Evolutionary conservation across 2,888 invertebrate genomes (phyloP).

Genomic region (Andrena bucephala): DNA sequence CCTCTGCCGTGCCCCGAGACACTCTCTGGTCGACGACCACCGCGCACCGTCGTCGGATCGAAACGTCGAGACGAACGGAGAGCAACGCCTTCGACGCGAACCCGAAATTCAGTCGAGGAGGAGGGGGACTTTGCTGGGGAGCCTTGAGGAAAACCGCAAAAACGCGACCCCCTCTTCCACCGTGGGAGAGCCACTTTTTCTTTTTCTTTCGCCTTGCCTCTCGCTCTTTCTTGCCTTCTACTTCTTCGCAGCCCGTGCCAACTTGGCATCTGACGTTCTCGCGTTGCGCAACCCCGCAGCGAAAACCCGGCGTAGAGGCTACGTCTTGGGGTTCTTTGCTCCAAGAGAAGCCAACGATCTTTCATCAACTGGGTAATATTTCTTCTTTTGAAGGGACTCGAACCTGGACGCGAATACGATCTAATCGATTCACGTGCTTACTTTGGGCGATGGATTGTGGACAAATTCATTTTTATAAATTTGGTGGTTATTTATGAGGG

Average conservation of each 20-base stretch:
- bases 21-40: neutral
- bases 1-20: conserved; percentile 2
- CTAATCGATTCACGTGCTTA: no score
- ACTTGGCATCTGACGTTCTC: conserved; percentile 52
- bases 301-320: neutral
- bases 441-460: no score
- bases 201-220: neutral
- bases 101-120: conserved; percentile 59
- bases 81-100: conserved; percentile 62
- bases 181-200: neutral
- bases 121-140: conserved; percentile 56
- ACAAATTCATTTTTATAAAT: no score
- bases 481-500: no score
- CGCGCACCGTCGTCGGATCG: conserved; percentile 57
- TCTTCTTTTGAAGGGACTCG: neutral
- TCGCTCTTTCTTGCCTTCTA: neutral
- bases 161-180: conserved; percentile 35
- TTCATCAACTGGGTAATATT: neutral
- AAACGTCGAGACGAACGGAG: conserved; percentile 70
- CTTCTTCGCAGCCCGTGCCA: conserved; percentile 39
- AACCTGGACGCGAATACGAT: neutral
- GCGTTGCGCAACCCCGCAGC: conserved; percentile 47
- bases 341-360: conserved; percentile 44
- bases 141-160: conserved; percentile 51
- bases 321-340: conserved; percentile 21